Evolutionary conservation across 2,797 vertebrate genomes (phyloP).

Genomic region (Chloroceryle inda): DNA sequence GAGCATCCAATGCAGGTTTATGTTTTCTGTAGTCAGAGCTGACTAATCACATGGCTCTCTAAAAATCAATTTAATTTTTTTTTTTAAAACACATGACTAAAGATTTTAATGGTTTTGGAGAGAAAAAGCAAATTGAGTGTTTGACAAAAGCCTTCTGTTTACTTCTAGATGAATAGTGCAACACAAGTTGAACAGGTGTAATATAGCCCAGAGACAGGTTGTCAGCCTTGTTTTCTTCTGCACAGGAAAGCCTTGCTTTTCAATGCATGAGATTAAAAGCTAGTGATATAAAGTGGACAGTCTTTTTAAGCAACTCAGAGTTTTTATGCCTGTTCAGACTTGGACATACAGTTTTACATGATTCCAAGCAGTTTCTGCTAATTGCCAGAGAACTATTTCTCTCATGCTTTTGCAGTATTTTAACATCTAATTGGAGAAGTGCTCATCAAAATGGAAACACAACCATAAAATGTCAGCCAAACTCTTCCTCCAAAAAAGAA

Average conservation of each 20-base stretch:
- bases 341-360: rapidly evolving
- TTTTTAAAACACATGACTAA: neutral
- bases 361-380: neutral
- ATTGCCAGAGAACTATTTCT: neutral
- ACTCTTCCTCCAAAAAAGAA: neutral
- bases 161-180: neutral
- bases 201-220: neutral
- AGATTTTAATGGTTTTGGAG: neutral
- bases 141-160: neutral
- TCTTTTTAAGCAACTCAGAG: neutral
- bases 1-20: rapidly evolving
- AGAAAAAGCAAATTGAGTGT: neutral
- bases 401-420: neutral
- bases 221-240: neutral
- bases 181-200: neutral
- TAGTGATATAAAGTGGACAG: neutral
- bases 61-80: neutral
- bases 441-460: neutral
- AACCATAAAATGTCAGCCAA: neutral
- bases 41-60: neutral
- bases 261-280: neutral
- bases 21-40: neutral
- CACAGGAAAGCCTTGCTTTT: neutral
- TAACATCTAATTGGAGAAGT: neutral
- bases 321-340: neutral